phyloP scores from a whole-genome alignment of 2,888 invertebrate species.

The Andrena flavipes region DNA sequence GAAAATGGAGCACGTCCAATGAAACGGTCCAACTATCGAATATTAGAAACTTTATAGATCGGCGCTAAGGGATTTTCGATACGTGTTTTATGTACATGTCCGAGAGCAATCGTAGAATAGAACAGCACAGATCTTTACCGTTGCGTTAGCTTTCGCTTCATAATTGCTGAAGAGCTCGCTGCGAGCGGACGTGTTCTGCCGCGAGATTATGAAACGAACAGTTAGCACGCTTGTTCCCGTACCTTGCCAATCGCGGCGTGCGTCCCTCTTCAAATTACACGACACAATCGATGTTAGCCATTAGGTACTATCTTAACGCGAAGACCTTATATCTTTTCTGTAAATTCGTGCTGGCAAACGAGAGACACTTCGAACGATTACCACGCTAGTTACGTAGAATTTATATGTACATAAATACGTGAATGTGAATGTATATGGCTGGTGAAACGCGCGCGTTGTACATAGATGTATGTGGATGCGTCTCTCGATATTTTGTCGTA shows the following conservation, averaged over 20 bases:
- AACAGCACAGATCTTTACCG: too few species aligned
- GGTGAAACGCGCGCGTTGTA: slow-evolving; percentile 18
- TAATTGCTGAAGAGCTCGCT: background rate
- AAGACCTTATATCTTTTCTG: slow-evolving; percentile 6
- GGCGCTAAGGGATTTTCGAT: too few species aligned
- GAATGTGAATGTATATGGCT: slow-evolving; percentile 13
- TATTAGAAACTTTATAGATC: background rate
- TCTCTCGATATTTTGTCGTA: slow-evolving; percentile 57
- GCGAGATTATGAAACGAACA: background rate
- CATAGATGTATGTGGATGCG: slow-evolving; percentile 36
- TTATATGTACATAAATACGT: slow-evolving; percentile 30
- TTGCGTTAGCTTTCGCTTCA: background rate
- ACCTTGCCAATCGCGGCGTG: background rate
- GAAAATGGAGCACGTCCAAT: slow-evolving; percentile 8
- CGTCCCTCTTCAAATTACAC: background rate
- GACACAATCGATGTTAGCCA: background rate
- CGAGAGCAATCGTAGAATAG: too few species aligned
- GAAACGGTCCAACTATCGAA: background rate
- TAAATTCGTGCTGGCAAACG: slow-evolving; percentile 24
- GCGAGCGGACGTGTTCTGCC: too few species aligned
- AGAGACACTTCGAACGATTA: slow-evolving; percentile 24
- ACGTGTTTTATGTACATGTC: too few species aligned
- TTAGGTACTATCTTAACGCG: too few species aligned
- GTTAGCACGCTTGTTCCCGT: background rate
- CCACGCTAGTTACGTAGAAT: slow-evolving; percentile 13